These are phyloP conservation scores for Halocaridina rubra DNA, from an alignment of 2,888 invertebrate genomes.

Conservation along the genomic window DNA sequence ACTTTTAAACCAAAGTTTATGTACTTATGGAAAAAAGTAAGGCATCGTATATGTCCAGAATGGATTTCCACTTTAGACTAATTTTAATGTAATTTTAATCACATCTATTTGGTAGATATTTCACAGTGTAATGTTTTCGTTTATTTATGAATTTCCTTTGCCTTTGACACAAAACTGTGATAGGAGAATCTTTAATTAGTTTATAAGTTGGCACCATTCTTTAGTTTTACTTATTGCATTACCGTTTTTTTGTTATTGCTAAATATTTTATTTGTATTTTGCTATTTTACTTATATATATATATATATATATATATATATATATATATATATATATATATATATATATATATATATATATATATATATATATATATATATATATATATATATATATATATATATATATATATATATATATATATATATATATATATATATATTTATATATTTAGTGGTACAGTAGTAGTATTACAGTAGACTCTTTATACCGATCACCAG, in stretches of 20 bases:
- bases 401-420: too few relatives aligned
- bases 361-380: too few relatives aligned
- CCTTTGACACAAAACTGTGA: constrained; percentile 48
- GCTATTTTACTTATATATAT: too few relatives aligned
- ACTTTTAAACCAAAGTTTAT: constrained; percentile 33
- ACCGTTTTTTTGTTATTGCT: background rate
- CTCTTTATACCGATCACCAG: too few relatives aligned
- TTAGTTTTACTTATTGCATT: background rate
- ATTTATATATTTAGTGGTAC: too few relatives aligned
- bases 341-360: too few relatives aligned
- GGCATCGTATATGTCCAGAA: background rate
- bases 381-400: too few relatives aligned
- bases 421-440: too few relatives aligned
- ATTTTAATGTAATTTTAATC: background rate
- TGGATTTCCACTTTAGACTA: background rate
- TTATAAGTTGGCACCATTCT: constrained; percentile 10
- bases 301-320: too few relatives aligned
- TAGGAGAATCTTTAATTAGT: constrained; percentile 51
- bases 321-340: too few relatives aligned
- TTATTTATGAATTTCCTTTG: constrained; percentile 30
- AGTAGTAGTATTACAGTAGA: too few relatives aligned
- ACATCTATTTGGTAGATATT: background rate
- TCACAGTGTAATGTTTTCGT: background rate
- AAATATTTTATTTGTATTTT: background rate
- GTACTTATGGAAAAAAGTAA: constrained; percentile 26